phyloP scores from a whole-genome alignment of 2,113 vertebrate species.

The Arvicanthis niloticus region DNA sequence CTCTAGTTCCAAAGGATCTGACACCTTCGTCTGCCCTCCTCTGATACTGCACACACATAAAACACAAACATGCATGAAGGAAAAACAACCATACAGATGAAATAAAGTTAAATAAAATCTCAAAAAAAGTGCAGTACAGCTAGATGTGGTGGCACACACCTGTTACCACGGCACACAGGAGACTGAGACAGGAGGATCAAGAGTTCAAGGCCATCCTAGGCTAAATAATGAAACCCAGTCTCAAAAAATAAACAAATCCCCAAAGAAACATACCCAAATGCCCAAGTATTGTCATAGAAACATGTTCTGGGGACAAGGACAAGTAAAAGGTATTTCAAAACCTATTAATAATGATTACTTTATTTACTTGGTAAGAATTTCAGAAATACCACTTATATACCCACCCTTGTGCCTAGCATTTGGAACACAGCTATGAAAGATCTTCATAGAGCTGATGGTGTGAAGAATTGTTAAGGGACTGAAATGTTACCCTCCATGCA shows the following conservation, averaged over 20 bases:
- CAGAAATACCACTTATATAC: constrained; percentile 25
- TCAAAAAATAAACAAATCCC: not conserved
- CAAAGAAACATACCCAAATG: not conserved
- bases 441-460: not conserved
- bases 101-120: not conserved
- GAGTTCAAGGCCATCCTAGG: not conserved
- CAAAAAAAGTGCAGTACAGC: not conserved
- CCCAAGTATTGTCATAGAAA: not conserved
- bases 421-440: not conserved
- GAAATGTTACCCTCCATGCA: constrained; percentile 29
- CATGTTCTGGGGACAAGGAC: not conserved
- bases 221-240: not conserved
- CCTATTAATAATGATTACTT: constrained; percentile 33
- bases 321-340: constrained; percentile 41
- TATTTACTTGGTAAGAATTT: constrained; percentile 41
- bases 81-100: not conserved
- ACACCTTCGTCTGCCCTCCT: not conserved
- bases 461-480: constrained; percentile 24
- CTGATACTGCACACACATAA: not conserved
- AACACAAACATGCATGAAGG: not conserved
- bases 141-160: not conserved
- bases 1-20: not conserved
- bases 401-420: not conserved
- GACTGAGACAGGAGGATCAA: not conserved
- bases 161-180: not conserved